A percentile compares a stretch with the other conserved stretches of the same genome.
Conservation (phyloP, 2,113 vertebrate genomes). For the Xiphorhynchus elegans region DNA sequence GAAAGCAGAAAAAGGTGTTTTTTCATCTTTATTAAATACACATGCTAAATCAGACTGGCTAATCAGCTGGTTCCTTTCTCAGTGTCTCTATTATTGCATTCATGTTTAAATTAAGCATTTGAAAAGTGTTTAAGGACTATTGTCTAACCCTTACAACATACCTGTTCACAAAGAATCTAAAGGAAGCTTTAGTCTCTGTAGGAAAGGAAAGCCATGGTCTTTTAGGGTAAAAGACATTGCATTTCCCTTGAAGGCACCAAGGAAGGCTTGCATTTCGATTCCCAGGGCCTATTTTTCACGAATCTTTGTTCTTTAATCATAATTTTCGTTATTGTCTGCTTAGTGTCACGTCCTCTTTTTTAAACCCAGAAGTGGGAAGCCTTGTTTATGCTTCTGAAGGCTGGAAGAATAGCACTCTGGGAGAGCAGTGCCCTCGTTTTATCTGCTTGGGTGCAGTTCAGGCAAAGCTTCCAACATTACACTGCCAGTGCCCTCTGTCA, state of each 20-base stretch:
- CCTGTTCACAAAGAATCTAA: not conserved
- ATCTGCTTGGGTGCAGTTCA: not conserved
- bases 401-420: not conserved
- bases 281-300: not conserved
- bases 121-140: constrained; percentile 10
- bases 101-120: constrained; percentile 42
- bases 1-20: constrained; percentile 11
- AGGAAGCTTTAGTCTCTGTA: constrained; percentile 7
- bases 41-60: constrained; percentile 22
- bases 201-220: not conserved
- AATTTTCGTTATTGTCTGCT: constrained; percentile 32
- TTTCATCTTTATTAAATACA: constrained; percentile 37
- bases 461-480: not conserved
- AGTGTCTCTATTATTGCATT: not conserved
- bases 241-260: constrained; percentile 34
- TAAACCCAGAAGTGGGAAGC: not conserved
- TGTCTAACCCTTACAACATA: constrained; percentile 4
- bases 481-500: not conserved
- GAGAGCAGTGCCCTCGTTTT: constrained; percentile 6
- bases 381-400: constrained; percentile 9
- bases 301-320: constrained; percentile 53
- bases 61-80: constrained; percentile 23
- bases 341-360: not conserved
- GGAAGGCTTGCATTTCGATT: constrained; percentile 15
- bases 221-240: not conserved